Conservation (phyloP, 2,888 invertebrate genomes). For the Homarus gammarus region DNA sequence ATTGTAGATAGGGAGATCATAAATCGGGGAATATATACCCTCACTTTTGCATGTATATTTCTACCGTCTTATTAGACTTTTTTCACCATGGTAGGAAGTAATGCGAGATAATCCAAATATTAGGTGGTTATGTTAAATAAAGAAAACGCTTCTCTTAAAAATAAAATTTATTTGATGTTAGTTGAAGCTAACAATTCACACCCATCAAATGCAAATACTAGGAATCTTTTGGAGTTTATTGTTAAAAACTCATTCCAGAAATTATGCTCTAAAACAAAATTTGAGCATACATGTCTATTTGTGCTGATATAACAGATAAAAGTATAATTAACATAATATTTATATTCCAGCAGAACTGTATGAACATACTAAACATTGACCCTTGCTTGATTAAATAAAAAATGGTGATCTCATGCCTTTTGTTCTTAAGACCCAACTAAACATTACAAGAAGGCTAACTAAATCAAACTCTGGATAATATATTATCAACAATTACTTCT, state of each 20-base stretch:
- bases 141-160: conserved; percentile 21
- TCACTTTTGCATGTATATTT: no score
- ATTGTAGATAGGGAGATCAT: no score
- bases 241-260: no score
- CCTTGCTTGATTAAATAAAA: background rate
- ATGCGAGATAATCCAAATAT: no score
- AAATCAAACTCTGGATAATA: background rate
- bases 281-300: background rate
- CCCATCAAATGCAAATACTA: conserved; percentile 46
- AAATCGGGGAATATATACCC: no score
- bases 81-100: no score
- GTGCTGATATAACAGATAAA: conserved; percentile 5
- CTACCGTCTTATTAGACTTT: no score
- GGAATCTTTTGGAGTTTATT: background rate
- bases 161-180: conserved; percentile 64
- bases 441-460: background rate
- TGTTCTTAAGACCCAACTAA: conserved; percentile 2
- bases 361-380: background rate
- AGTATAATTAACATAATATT: background rate
- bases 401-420: background rate
- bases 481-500: background rate
- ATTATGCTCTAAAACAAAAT: background rate
- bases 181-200: conserved; percentile 56
- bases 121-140: no score
- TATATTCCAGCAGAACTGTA: background rate